Evolutionary conservation across 2,113 vertebrate species (phyloP).

Genomic region (Glaucidium brasilianum): DNA sequence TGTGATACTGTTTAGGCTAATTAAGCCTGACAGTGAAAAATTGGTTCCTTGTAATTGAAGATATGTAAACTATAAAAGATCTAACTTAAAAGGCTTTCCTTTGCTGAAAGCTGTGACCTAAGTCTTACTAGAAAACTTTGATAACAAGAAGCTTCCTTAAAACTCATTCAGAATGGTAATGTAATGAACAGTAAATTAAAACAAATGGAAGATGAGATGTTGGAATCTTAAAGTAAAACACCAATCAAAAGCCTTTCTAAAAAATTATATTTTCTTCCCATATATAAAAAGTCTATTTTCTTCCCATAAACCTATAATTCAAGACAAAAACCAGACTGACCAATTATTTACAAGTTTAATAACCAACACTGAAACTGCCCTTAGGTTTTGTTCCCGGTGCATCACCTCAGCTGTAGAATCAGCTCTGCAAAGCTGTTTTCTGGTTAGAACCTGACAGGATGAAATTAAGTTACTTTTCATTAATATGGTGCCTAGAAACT

Average conservation of each 20-base stretch:
- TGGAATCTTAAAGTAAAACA: constrained; percentile 2
- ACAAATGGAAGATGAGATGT: neutral
- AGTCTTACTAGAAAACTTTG: neutral
- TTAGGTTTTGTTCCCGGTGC: neutral
- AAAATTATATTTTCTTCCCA: neutral
- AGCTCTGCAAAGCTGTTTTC: neutral
- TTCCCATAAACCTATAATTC: neutral
- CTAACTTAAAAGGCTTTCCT: neutral
- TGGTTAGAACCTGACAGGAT: neutral
- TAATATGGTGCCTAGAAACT: neutral
- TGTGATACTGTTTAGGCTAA: neutral
- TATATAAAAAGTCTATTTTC: neutral
- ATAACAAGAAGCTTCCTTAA: neutral
- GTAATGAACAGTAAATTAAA: neutral
- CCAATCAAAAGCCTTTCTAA: neutral
- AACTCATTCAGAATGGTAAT: constrained; percentile 6
- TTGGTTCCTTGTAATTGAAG: neutral
- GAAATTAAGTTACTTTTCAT: neutral
- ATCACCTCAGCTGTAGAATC: neutral
- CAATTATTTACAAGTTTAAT: neutral
- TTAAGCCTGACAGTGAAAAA: constrained; percentile 6
- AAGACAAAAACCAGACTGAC: neutral
- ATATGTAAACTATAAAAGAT: neutral
- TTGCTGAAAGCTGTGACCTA: constrained; percentile 16
- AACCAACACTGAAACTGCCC: neutral